Percentiles rank a stretch among this genome's conserved stretches.
Conservation (phyloP, 2,113 vertebrate species). For the Psammodynastes pulverulentus region DNA sequence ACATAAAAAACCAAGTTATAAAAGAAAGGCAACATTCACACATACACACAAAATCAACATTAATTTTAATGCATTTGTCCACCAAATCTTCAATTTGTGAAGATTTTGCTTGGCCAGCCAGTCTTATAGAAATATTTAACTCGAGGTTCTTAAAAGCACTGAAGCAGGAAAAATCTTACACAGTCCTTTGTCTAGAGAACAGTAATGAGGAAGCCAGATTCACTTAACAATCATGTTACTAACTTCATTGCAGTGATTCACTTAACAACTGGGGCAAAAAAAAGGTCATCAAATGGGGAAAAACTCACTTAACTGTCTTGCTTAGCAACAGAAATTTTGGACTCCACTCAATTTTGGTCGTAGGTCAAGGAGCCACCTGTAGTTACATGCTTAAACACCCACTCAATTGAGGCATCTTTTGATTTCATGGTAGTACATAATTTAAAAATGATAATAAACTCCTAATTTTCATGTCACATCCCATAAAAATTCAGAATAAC, state of each 20-base stretch:
- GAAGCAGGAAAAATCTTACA: not conserved
- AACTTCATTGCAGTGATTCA: not conserved
- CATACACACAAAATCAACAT: rapidly evolving
- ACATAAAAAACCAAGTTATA: not conserved
- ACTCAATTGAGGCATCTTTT: not conserved
- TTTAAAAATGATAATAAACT: constrained; percentile 41
- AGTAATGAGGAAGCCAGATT: not conserved
- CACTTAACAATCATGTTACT: not conserved
- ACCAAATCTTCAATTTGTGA: constrained; percentile 17
- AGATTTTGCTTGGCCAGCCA: not conserved
- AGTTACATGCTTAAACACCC: constrained; percentile 16
- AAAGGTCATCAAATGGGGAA: not conserved
- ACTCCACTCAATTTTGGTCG: not conserved
- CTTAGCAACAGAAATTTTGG: not conserved
- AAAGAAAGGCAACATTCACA: not conserved
- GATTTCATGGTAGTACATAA: not conserved
- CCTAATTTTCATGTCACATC: constrained; percentile 28
- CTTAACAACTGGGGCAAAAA: not conserved
- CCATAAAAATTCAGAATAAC: constrained; percentile 55
- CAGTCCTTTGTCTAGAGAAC: not conserved
- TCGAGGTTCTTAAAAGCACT: not conserved
- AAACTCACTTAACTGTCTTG: not conserved
- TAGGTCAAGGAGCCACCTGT: not conserved
- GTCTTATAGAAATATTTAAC: not conserved
- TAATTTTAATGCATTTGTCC: not conserved